Conservation (phyloP, 1,140 invertebrate genomes). For the Pseudobourletiella spinata region DNA sequence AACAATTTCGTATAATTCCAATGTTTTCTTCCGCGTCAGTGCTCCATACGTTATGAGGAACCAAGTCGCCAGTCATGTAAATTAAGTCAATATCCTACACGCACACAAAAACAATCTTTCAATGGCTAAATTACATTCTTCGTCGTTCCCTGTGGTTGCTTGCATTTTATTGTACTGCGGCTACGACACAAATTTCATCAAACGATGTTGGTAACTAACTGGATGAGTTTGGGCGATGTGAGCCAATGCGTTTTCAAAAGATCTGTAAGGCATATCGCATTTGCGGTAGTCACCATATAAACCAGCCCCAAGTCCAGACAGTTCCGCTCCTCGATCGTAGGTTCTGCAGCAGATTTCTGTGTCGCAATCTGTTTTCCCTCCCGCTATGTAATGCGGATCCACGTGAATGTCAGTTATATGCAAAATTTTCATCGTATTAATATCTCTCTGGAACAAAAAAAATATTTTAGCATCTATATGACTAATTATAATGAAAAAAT, state of each 20-base stretch:
- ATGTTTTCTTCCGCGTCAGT: conserved; percentile 47
- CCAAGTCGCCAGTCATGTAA: conserved; percentile 56
- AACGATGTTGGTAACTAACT: neutral
- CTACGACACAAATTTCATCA: neutral
- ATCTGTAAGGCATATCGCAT: conserved; percentile 44
- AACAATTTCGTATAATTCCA: conserved; percentile 43
- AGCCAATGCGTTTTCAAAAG: conserved; percentile 43
- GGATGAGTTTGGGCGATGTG: conserved; percentile 42
- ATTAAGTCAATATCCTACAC: conserved; percentile 50
- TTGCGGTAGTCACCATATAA: conserved; percentile 44
- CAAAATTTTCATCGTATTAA: conserved; percentile 42
- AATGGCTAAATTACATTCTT: too few species aligned
- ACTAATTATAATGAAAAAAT: too few species aligned
- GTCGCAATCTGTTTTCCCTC: conserved; percentile 44
- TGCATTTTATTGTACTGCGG: too few species aligned
- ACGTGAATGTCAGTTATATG: conserved; percentile 48
- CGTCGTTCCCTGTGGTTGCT: too few species aligned
- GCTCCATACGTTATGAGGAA: conserved; percentile 58
- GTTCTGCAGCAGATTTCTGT: conserved; percentile 46
- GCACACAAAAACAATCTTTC: neutral
- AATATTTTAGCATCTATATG: too few species aligned
- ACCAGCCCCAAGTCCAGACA: conserved; percentile 36
- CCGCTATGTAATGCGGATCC: conserved; percentile 45
- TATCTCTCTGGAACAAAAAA: too few species aligned
- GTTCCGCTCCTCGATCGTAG: conserved; percentile 34